Base-by-base conservation (phyloP, 1,140 invertebrate species). In the Bilobella aurantiaca region DNA sequence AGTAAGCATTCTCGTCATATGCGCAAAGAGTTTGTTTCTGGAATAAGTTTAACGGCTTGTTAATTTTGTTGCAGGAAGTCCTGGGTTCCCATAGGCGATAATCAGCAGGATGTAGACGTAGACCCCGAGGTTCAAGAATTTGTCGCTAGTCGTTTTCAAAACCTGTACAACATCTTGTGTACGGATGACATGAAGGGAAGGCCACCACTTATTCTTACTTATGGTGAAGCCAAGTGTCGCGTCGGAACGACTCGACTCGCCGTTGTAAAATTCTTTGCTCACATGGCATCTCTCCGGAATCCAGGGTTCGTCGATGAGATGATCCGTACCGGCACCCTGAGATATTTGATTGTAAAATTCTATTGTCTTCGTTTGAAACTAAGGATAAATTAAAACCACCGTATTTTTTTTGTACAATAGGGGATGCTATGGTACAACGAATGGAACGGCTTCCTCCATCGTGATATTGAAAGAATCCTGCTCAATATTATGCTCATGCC, bases 211-310 rank as follows among this genome's bases (percentile, higher is more conserved):
- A 27, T 23, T 49, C 42, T 67, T 18, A 32, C 66, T 1, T 63
- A 60, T 29, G 66, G 66, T 1, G 28, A 42, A 21, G 31, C 61
- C 16, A 31, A 30, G 1, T 18, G 29, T 30, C 61, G 62, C 18
- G 16, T 67, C 25, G 66, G 66, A 8, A 42, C 49, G 25, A 46
- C 21, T 30, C 47, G 66, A 47, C 62, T 67, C 8, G 47, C 66
- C 21, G 53, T 67, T 28, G 56, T 59, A 1, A 59, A 59, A 58
- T 67, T 63, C 42, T 28, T 63, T 63, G 66, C 66, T 67, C 65
- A 67, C 16, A 37, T 63, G 12, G 30, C 56, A n/a, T 63, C 65
- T 21, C 42, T 67, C 2, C 25, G 60, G 27, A 46, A 59, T n/a
- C 34, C 23, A 27, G 65, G 29, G 18, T 46, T 62, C 28, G 61